A percentile compares a stretch with the other conserved stretches of the same genome.
Evolutionary conservation across 2,113 vertebrate species (phyloP).

Genomic region (Sapajus apella): DNA sequence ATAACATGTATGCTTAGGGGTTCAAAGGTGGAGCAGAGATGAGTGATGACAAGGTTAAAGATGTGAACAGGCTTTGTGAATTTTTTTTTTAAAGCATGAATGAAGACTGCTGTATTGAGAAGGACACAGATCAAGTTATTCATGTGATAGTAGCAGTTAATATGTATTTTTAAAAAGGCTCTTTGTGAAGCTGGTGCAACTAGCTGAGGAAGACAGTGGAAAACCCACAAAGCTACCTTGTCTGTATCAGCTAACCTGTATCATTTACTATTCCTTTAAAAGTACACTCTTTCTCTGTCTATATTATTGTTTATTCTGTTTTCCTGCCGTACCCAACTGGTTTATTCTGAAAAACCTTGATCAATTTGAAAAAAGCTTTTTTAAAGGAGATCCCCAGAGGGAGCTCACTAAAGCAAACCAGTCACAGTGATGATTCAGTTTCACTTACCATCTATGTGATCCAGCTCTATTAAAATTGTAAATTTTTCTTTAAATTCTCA

Average conservation of each 20-base stretch:
- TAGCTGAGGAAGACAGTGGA: neutral
- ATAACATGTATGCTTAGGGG: neutral
- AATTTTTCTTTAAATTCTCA: conserved; percentile 6
- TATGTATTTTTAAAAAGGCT: neutral
- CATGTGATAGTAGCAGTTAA: neutral
- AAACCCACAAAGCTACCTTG: neutral
- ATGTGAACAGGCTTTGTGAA: neutral
- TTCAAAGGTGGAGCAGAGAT: neutral
- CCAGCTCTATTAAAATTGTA: neutral
- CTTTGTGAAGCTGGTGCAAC: neutral
- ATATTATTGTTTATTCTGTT: neutral
- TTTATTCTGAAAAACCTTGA: neutral
- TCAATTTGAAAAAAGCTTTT: neutral
- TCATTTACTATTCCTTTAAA: neutral
- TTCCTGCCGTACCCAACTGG: neutral
- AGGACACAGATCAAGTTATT: neutral
- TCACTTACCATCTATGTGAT: neutral
- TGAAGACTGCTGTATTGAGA: neutral
- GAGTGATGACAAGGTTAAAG: neutral
- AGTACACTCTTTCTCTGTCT: neutral
- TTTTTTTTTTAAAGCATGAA: no score
- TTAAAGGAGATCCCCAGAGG: neutral
- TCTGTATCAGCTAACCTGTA: neutral
- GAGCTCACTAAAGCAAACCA: neutral
- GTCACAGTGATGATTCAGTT: neutral